Evolutionary conservation across 2,888 invertebrate species (phyloP).

Genomic region (Zygogramma bicolorata): DNA sequence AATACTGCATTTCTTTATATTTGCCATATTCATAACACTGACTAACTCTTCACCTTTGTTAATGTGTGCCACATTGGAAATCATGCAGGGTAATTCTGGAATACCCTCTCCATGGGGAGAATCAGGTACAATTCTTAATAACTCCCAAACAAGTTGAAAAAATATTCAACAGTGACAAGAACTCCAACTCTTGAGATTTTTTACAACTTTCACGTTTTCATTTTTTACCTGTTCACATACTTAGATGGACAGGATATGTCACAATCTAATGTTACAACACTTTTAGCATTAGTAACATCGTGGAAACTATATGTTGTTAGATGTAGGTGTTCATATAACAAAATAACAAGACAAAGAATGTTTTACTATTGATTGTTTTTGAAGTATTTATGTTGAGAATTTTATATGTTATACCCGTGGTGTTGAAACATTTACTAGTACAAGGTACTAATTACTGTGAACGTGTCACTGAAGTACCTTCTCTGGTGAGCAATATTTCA

Average conservation of each 20-base stretch:
- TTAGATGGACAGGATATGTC: background rate
- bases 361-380: background rate
- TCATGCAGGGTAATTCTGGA: too few species aligned
- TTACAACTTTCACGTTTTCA: too few species aligned
- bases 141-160: too few species aligned
- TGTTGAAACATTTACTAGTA: slow-evolving; percentile 13
- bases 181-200: too few species aligned
- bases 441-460: slow-evolving; percentile 12
- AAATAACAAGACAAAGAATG: background rate
- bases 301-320: background rate
- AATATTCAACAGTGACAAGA: too few species aligned
- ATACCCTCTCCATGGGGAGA: too few species aligned
- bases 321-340: background rate
- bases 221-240: too few species aligned
- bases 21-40: too few species aligned
- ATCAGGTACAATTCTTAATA: too few species aligned
- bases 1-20: too few species aligned
- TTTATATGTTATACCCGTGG: slow-evolving; percentile 13
- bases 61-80: too few species aligned
- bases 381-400: slow-evolving; percentile 6
- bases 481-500: background rate
- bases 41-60: too few species aligned
- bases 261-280: background rate
- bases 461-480: background rate
- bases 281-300: background rate